Conservation (phyloP, 2,888 invertebrate species). For the Clunio marinus region DNA sequence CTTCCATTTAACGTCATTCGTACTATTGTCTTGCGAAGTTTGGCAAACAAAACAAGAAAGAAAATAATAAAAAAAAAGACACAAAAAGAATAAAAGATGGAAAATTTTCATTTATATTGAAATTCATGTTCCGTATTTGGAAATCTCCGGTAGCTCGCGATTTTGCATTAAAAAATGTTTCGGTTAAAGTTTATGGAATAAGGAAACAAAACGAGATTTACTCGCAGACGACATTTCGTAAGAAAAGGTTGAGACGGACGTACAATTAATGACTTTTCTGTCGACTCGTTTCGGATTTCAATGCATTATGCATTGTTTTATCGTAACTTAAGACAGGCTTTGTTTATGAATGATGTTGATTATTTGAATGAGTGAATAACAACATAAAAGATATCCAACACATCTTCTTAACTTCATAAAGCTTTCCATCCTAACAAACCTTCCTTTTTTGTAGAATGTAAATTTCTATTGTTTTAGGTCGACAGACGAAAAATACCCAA, state of each 20-base stretch:
- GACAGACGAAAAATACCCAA: too few species aligned
- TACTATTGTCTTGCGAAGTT: constrained; percentile 16
- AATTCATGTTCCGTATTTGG: constrained; percentile 4
- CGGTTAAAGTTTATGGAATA: background rate
- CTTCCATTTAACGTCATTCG: background rate
- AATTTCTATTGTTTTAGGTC: too few species aligned
- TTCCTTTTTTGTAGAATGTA: too few species aligned
- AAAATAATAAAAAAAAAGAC: background rate
- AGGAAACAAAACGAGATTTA: constrained; percentile 1
- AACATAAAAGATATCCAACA: too few species aligned
- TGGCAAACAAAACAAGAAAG: background rate
- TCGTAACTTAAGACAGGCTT: background rate
- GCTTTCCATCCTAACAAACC: too few species aligned
- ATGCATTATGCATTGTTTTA: constrained; percentile 11
- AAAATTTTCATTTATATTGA: constrained; percentile 13
- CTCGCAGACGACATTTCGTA: background rate
- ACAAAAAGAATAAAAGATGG: too few species aligned
- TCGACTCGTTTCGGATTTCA: background rate
- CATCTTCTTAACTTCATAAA: too few species aligned
- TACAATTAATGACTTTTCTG: background rate
- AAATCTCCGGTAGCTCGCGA: constrained; percentile 10
- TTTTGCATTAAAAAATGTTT: constrained; percentile 5
- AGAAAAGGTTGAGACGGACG: constrained; percentile 9
- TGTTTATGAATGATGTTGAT: background rate
- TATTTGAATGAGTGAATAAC: too few species aligned